phyloP scores from a whole-genome alignment of 2,113 vertebrate genomes.

The Trichechus manatus region DNA sequence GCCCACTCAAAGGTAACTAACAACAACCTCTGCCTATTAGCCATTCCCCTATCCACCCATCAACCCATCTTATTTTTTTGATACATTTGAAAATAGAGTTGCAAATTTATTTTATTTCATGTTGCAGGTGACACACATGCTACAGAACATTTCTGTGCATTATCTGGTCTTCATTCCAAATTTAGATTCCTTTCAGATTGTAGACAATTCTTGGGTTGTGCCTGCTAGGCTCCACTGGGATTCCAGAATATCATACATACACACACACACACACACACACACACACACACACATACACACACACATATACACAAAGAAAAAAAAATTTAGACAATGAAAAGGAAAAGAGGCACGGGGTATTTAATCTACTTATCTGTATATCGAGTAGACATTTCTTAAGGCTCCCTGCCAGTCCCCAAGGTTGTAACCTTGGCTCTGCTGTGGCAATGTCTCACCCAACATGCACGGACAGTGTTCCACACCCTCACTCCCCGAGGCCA shows the following conservation, averaged over 20 bases:
- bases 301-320: too few species aligned
- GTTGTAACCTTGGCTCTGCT: neutral
- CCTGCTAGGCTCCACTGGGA: neutral
- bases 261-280: too few species aligned
- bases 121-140: neutral
- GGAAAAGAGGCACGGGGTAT: neutral
- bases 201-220: neutral
- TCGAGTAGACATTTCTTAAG: neutral
- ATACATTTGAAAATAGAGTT: neutral
- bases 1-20: too few species aligned
- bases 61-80: neutral
- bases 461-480: fast-evolving
- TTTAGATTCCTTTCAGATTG: neutral
- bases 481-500: neutral
- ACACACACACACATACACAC: too few species aligned
- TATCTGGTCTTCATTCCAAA: neutral
- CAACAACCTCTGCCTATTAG: neutral
- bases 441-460: too few species aligned
- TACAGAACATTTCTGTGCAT: neutral
- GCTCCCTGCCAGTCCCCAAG: too few species aligned
- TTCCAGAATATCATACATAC: neutral
- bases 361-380: neutral
- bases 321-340: neutral
- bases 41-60: neutral
- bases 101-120: neutral